phyloP scores from a whole-genome alignment of 2,113 vertebrate species.

The Danionella cerebrum region DNA sequence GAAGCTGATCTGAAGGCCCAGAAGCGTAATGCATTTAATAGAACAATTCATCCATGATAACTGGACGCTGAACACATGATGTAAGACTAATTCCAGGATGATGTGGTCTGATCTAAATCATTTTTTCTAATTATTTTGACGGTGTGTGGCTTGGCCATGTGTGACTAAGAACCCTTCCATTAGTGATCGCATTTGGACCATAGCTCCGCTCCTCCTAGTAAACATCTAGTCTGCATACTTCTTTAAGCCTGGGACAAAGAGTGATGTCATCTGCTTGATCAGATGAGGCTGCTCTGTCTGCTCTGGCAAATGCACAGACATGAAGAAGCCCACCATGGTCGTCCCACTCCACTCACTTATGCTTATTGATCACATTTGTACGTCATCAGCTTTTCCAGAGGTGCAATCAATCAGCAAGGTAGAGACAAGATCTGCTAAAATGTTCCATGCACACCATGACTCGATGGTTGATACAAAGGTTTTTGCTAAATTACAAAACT shows the following conservation, averaged over 20 bases:
- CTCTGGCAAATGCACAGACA: slow-evolving; percentile 12
- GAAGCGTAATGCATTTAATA: slow-evolving; percentile 37
- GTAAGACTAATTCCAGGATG: slow-evolving; percentile 36
- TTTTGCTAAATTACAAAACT: neutral
- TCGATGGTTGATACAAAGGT: slow-evolving; percentile 4
- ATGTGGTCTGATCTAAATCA: slow-evolving; percentile 42
- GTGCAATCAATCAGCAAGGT: slow-evolving; percentile 28
- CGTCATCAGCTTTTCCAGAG: slow-evolving; percentile 24
- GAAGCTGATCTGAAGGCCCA: too few species aligned
- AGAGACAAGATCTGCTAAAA: slow-evolving; percentile 25
- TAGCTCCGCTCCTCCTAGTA: neutral
- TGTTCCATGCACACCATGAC: slow-evolving; percentile 28
- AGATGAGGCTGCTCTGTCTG: slow-evolving; percentile 12
- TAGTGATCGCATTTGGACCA: slow-evolving; percentile 24
- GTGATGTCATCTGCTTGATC: slow-evolving; percentile 9
- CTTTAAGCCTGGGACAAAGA: slow-evolving; percentile 7
- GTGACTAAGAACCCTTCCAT: slow-evolving; percentile 38
- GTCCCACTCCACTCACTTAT: slow-evolving; percentile 8
- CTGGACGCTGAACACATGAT: slow-evolving; percentile 28
- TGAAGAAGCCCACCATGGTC: slow-evolving; percentile 26
- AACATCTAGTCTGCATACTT: slow-evolving; percentile 6
- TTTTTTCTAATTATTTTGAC: slow-evolving; percentile 43
- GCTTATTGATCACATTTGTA: slow-evolving; percentile 30
- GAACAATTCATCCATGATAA: slow-evolving; percentile 27
- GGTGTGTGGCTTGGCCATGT: slow-evolving; percentile 30